These are phyloP conservation scores for Seriola rivoliana DNA, from an alignment of 2,113 vertebrate species.

Conservation along the genomic window DNA sequence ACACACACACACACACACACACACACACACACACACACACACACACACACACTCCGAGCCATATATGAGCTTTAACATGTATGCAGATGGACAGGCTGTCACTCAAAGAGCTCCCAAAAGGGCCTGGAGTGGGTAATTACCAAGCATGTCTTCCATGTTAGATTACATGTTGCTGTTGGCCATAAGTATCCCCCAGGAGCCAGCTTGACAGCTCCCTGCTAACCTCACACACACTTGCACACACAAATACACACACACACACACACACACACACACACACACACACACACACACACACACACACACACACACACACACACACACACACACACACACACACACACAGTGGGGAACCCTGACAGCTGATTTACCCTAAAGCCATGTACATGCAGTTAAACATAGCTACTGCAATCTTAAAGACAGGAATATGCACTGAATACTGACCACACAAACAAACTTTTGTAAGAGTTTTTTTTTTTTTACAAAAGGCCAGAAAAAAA, in stretches of 20 bases:
- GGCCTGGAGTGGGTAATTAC: conserved; percentile 80
- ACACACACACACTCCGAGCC: conserved; percentile 46
- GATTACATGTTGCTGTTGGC: conserved; percentile 82
- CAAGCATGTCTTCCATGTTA: conserved; percentile 79
- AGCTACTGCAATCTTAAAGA: conserved; percentile 15
- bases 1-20: conserved; percentile 31
- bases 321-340: too few relatives aligned
- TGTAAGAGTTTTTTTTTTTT: background rate
- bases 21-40: conserved; percentile 20
- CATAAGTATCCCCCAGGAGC: conserved; percentile 75
- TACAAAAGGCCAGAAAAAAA: background rate
- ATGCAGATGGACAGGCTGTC: conserved; percentile 81
- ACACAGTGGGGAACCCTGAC: background rate
- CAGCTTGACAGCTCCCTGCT: conserved; percentile 73
- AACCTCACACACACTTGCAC: conserved; percentile 55
- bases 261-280: conserved; percentile 34
- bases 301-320: conserved; percentile 18
- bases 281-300: conserved; percentile 29
- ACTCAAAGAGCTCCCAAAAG: conserved; percentile 75
- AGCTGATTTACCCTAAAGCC: conserved; percentile 34
- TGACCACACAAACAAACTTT: conserved; percentile 28
- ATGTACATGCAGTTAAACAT: conserved; percentile 55
- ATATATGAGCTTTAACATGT: conserved; percentile 71
- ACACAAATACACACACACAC: conserved; percentile 24
- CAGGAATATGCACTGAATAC: background rate